These are phyloP conservation scores for Phocoena phocoena DNA, from an alignment of 2,113 vertebrate species.

Conservation along the genomic window DNA sequence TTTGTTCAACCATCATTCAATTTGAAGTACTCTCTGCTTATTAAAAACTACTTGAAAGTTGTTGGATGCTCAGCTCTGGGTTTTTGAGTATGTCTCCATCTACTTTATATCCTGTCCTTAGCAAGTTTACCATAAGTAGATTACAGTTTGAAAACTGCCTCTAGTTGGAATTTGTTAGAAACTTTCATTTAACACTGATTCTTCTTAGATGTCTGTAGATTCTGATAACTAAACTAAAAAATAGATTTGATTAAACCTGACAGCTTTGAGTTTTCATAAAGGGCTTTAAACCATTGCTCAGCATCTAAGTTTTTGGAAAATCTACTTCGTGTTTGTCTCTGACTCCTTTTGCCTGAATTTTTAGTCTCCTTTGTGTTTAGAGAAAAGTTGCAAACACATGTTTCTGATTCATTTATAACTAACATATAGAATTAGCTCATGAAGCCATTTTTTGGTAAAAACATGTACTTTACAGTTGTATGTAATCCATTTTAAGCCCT, in stretches of 20 bases:
- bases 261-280: slow-evolving; percentile 27
- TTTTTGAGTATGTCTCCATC: not conserved
- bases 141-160: slow-evolving; percentile 47
- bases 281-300: slow-evolving; percentile 31
- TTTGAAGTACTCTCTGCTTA: slow-evolving; percentile 62
- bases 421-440: slow-evolving; percentile 62
- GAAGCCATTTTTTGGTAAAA: slow-evolving; percentile 58
- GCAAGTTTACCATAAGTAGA: slow-evolving; percentile 31
- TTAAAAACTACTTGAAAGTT: slow-evolving; percentile 65
- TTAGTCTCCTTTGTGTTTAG: slow-evolving; percentile 53
- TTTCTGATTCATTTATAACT: slow-evolving; percentile 71
- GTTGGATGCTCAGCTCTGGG: not conserved
- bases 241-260: slow-evolving; percentile 20
- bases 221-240: slow-evolving; percentile 26
- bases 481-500: slow-evolving; percentile 1
- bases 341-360: slow-evolving; percentile 14
- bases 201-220: slow-evolving; percentile 32
- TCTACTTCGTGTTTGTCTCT: slow-evolving; percentile 42
- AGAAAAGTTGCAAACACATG: slow-evolving; percentile 63
- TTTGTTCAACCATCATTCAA: slow-evolving; percentile 74
- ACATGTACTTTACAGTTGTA: slow-evolving; percentile 16
- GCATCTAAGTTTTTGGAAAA: slow-evolving; percentile 37
- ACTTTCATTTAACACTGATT: slow-evolving; percentile 30
- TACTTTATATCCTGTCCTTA: slow-evolving; percentile 5
- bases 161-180: slow-evolving; percentile 21